Percentiles rank a stretch among this genome's conserved stretches.
Evolutionary conservation across 2,888 invertebrate genomes (phyloP).

Genomic region (Allacma fusca): DNA sequence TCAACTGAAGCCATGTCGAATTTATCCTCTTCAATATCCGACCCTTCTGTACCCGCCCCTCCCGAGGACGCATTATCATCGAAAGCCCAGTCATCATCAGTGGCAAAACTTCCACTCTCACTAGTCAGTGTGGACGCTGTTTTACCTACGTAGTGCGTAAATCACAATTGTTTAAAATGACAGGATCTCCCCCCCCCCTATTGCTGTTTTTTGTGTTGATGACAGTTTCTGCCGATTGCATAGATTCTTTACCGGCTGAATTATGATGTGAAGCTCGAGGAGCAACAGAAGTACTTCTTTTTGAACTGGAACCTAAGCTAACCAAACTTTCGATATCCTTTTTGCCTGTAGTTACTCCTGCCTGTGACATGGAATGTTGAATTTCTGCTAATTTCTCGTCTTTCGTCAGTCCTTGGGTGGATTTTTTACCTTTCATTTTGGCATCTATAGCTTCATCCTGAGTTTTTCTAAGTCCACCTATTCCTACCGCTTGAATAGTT

Average conservation of each 20-base stretch:
- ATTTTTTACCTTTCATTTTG: not conserved
- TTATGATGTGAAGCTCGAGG: too few relatives aligned
- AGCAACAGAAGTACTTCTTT: too few relatives aligned
- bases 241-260: too few relatives aligned
- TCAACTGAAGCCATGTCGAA: conserved; percentile 54
- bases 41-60: not conserved
- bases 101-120: conserved; percentile 32
- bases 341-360: not conserved
- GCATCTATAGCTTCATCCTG: not conserved
- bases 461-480: not conserved
- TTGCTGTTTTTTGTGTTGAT: too few relatives aligned
- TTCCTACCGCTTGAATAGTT: conserved; percentile 22
- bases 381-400: not conserved
- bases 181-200: too few relatives aligned
- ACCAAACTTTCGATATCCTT: too few relatives aligned
- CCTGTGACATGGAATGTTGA: not conserved
- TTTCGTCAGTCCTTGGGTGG: not conserved
- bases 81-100: conserved; percentile 38
- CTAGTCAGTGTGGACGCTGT: not conserved
- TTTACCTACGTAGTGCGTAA: too few relatives aligned
- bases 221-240: too few relatives aligned
- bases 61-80: conserved; percentile 1
- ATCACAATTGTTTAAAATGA: too few relatives aligned
- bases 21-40: conserved; percentile 12
- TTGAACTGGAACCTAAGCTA: too few relatives aligned